A percentile compares a stretch with the other conserved stretches of the same genome.
These are phyloP conservation scores for Thinocorus orbignyianus DNA, from an alignment of 2,113 vertebrate species.

Conservation along the genomic window DNA sequence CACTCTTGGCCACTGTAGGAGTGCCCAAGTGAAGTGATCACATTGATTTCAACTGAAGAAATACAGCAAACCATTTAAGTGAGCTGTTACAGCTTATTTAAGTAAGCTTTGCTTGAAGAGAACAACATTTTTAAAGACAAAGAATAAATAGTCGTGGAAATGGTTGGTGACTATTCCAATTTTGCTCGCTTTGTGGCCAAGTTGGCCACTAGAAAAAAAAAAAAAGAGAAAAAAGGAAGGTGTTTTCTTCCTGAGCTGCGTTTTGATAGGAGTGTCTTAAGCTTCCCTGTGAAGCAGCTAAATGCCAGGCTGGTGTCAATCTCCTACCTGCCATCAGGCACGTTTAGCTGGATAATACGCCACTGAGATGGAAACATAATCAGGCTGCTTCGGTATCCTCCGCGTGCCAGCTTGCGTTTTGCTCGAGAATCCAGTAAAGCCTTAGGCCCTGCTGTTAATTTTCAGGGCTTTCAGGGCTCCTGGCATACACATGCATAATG, in stretches of 20 bases:
- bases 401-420: neutral
- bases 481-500: neutral
- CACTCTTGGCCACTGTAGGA: neutral
- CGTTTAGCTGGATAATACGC: neutral
- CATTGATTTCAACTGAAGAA: neutral
- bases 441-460: constrained; percentile 6
- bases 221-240: no score
- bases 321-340: neutral
- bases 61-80: neutral
- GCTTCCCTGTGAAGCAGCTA: neutral
- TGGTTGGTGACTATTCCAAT: neutral
- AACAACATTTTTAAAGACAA: neutral
- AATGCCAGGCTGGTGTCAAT: neutral
- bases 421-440: neutral
- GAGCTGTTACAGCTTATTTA: neutral
- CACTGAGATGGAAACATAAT: neutral
- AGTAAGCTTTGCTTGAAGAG: neutral
- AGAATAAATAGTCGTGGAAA: neutral
- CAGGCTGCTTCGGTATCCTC: constrained; percentile 20
- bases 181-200: neutral
- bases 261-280: neutral
- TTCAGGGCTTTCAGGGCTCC: constrained; percentile 12
- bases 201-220: neutral
- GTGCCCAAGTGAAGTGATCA: neutral
- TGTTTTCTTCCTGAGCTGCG: neutral